These are phyloP conservation scores for Sinodicranocentrus sp. DNA, from an alignment of 2,888 invertebrate genomes.

Conservation along the genomic window DNA sequence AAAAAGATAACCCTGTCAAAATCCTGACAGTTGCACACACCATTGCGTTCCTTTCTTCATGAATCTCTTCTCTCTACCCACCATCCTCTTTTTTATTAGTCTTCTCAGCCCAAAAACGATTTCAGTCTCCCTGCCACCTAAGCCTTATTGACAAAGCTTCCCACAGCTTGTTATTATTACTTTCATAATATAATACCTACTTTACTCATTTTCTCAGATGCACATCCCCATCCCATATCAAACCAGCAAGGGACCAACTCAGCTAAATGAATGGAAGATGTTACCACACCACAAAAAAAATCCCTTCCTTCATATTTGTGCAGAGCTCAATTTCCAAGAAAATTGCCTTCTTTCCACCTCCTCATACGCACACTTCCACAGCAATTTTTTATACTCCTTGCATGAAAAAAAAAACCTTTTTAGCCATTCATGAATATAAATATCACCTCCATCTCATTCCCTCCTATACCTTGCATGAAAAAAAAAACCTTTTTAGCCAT, in stretches of 20 bases:
- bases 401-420: background rate
- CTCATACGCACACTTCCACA: background rate
- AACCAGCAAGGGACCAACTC: constrained; percentile 37
- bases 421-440: background rate
- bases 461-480: background rate
- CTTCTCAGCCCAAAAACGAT: too few species aligned
- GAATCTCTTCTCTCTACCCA: background rate
- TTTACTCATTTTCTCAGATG: too few species aligned
- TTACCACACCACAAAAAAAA: constrained; percentile 13
- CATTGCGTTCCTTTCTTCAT: background rate
- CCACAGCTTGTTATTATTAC: too few species aligned
- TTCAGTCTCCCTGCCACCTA: too few species aligned
- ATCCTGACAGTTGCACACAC: constrained; percentile 45
- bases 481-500: background rate
- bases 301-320: too few species aligned
- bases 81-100: too few species aligned
- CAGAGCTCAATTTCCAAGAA: too few species aligned
- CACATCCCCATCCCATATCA: constrained; percentile 33
- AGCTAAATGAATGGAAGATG: constrained; percentile 37
- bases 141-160: too few species aligned
- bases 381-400: background rate
- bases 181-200: too few species aligned
- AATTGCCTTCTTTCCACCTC: constrained; percentile 35
- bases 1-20: constrained; percentile 58
- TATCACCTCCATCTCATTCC: background rate